Conservation (phyloP, 2,113 vertebrate species). For the Brachyhypopomus gauderio region DNA sequence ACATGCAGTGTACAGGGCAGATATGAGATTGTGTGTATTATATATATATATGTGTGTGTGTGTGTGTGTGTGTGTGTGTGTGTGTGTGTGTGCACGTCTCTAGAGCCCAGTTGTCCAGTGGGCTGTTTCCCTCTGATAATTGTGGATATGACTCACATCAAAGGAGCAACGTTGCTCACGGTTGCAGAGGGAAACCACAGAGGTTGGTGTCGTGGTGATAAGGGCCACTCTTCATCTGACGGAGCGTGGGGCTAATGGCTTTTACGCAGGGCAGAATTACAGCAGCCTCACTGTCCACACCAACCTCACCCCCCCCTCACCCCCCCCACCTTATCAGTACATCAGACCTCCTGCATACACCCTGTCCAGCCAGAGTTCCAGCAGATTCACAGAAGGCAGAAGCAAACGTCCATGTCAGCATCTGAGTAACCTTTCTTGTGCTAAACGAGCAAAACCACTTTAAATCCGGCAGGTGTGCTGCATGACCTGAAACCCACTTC, state of each 20-base stretch:
- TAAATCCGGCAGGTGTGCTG: no score
- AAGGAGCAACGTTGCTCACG: not conserved
- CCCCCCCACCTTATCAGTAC: not conserved
- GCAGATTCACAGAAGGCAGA: no score
- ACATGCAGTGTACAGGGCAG: not conserved
- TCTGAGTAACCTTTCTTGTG: no score
- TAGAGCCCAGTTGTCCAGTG: not conserved
- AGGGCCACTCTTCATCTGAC: conserved; percentile 42
- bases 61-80: not conserved
- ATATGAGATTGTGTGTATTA: no score
- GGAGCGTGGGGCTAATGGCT: conserved; percentile 43
- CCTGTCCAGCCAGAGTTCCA: no score
- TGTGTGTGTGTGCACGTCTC: not conserved
- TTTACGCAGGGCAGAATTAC: conserved; percentile 36
- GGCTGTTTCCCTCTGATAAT: conserved; percentile 20
- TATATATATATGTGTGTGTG: not conserved
- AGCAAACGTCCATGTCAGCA: no score
- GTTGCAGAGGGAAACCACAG: conserved; percentile 32
- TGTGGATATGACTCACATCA: conserved; percentile 39
- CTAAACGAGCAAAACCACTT: no score
- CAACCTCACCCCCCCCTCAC: not conserved
- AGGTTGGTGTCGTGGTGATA: conserved; percentile 33
- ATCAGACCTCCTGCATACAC: not conserved
- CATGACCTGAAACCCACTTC: no score
- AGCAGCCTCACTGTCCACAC: conserved; percentile 5